Evolutionary conservation across 1,140 invertebrate genomes (phyloP), one percentile per base, ranked within the genome.

Genomic region (Teleopsis dalmanni): DNA sequence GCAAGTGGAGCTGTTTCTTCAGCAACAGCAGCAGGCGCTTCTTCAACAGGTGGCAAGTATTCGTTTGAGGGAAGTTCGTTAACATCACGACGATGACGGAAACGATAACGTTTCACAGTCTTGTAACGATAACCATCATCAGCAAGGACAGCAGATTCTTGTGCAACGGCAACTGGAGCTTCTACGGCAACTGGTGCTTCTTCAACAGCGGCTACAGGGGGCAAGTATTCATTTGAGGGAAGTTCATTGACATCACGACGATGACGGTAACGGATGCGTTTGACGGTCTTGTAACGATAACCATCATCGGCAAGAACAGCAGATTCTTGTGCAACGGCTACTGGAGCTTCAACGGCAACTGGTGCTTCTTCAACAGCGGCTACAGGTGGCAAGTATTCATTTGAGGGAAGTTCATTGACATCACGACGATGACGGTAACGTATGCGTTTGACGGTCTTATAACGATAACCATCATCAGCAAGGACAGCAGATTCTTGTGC

Each of bases 171-270:
- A 23, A 38, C 23, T 11, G 46, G 22, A 35, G 29, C 26, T 37
- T 48, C 47, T 43, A 18, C 19, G 16, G 36, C 40, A 14, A 52
- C 34, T 1, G 48, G 40, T 22, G 48, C 53, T 33, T 49, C 54
- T 42, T 45, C 54, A n/a, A 40, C 47, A 3, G 36, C 10, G n/a
- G 43, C 22, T 21, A 60, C 56, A 57, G 51, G 57, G 21, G 62
- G 11, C 13, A 58, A 21, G 44, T 54, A 52, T 47, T 61, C 56
- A 37, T 48, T 52, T 9, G 63, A 49, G 34, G 62, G 62, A 51
- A 66, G 57, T 47, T 66, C 59, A 52, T 56, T 65, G 50, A 66
- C 60, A 58, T 65, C 61, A 54, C 55, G 57, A 52, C 57, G 62
- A 23, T 59, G 51, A 55, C 59, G 60, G 45, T 45, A 9, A 16